Conservation (phyloP, 2,797 vertebrate genomes). For the Sebastes trivittatus region DNA sequence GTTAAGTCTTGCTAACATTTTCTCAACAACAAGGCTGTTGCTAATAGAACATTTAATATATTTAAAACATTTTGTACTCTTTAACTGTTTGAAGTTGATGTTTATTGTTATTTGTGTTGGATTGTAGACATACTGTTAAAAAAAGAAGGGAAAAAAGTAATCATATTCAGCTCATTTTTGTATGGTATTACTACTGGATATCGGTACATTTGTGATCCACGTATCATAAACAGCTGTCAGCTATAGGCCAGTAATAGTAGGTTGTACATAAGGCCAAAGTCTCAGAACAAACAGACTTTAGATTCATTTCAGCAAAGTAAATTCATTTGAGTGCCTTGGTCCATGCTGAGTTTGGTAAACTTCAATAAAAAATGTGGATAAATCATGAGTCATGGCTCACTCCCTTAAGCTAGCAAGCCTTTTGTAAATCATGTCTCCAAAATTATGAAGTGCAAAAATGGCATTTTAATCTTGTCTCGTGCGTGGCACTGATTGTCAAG, state of each 20-base stretch:
- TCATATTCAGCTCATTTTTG: slow-evolving; percentile 56
- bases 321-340: slow-evolving; percentile 73
- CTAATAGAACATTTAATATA: slow-evolving; percentile 85
- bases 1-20: slow-evolving; percentile 76
- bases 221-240: slow-evolving; percentile 42
- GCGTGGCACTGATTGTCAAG: slow-evolving; percentile 48
- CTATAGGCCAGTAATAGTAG: slow-evolving; percentile 35
- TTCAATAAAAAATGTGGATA: slow-evolving; percentile 70
- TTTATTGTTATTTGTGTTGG: slow-evolving; percentile 67
- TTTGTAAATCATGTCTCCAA: background rate
- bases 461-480: slow-evolving; percentile 17
- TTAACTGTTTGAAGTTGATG: slow-evolving; percentile 69
- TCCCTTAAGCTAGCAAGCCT: background rate
- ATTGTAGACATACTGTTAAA: slow-evolving; percentile 61
- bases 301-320: slow-evolving; percentile 46
- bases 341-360: slow-evolving; percentile 69
- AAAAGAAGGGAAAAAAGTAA: slow-evolving; percentile 26
- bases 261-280: slow-evolving; percentile 41
- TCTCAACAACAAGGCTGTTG: slow-evolving; percentile 66
- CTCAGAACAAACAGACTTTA: slow-evolving; percentile 37
- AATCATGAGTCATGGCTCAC: slow-evolving; percentile 38
- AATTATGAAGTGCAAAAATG: background rate
- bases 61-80: slow-evolving; percentile 80
- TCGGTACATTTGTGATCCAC: slow-evolving; percentile 59
- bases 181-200: slow-evolving; percentile 57